Evolutionary conservation across 2,888 invertebrate genomes (phyloP), one percentile per base, ranked within the genome.

Genomic region (Idaea aversata): DNA sequence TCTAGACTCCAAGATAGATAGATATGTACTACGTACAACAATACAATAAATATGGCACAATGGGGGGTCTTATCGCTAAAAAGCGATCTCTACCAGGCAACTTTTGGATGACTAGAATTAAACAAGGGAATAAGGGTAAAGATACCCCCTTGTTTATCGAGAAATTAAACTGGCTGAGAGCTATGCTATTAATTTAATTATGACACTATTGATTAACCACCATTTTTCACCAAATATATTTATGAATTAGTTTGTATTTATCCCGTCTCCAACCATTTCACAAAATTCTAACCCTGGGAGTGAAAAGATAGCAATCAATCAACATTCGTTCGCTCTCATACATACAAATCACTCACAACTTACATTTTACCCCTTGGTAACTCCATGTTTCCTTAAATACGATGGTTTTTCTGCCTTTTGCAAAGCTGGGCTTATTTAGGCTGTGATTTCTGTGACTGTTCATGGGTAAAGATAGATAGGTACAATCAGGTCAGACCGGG

Each of bases 321-420:
- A 70, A 62, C 61, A 61, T 59, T 63, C 13, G 57, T 62, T 25
- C 58, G 47, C 61, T 60, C 67, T 73, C 73, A 75, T 75, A 77
- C 74, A 77, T 77, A 77, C 70, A 78, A 78, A 79, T 78, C 72
- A 75, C 73, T 74, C 70, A 69, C 63, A 68, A 70, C n/a, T 60
- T 47, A 47, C 47, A 47, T 47, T 47, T 47, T 13, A 47, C 47
- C 47, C 47, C 47, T 47, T 47, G 47, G 47, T 47, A 47, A 47
- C 47, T 47, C 47, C 13, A 47, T 47, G 47, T 47, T 47, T 47
- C 0, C 7, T 47, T 47, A 47, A 10, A 47, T 10, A 47, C 47
- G 47, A 47, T 47, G 47, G 47, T 47, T 47, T 25, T 47, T 47
- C 47, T 47, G 7, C 47, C 47, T 7, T 47, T 13, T 47, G 47